phyloP scores from a whole-genome alignment of 2,113 vertebrate genomes.

The Zapus hudsonius region DNA sequence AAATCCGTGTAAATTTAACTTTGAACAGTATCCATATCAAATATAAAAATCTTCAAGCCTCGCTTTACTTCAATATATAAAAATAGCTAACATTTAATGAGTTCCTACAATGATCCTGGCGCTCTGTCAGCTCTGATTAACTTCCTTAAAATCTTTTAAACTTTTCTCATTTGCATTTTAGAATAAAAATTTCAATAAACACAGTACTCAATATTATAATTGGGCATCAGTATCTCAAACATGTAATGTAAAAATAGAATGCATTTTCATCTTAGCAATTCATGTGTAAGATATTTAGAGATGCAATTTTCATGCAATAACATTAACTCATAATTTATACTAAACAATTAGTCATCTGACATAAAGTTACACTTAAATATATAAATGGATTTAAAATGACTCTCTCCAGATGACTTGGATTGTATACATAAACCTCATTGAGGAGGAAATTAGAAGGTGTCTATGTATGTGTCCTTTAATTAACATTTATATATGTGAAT shows the following conservation, averaged over 20 bases:
- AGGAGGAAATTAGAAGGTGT: background rate
- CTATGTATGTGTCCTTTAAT: background rate
- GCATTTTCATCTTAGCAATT: slow-evolving; percentile 60
- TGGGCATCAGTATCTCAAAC: slow-evolving; percentile 50
- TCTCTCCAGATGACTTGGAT: background rate
- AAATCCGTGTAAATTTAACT: background rate
- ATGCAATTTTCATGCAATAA: slow-evolving; percentile 52
- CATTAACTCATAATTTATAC: slow-evolving; percentile 65
- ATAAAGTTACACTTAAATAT: background rate
- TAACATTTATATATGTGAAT: background rate
- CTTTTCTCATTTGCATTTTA: slow-evolving; percentile 50
- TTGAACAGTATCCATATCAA: background rate
- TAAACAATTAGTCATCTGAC: slow-evolving; percentile 64
- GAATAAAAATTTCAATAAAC: slow-evolving; percentile 64
- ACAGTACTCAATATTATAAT: slow-evolving; percentile 45
- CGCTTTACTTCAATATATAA: background rate
- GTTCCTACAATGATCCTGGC: background rate
- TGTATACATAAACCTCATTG: background rate
- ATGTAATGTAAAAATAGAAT: slow-evolving; percentile 67
- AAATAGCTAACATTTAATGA: slow-evolving; percentile 41
- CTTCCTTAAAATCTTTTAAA: slow-evolving; percentile 37
- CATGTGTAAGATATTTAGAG: slow-evolving; percentile 62
- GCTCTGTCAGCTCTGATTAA: slow-evolving; percentile 34
- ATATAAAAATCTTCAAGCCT: background rate
- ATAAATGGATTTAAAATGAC: background rate